Evolutionary conservation across 2,113 vertebrate species (phyloP).

Genomic region (Sclerurus mexicanus): DNA sequence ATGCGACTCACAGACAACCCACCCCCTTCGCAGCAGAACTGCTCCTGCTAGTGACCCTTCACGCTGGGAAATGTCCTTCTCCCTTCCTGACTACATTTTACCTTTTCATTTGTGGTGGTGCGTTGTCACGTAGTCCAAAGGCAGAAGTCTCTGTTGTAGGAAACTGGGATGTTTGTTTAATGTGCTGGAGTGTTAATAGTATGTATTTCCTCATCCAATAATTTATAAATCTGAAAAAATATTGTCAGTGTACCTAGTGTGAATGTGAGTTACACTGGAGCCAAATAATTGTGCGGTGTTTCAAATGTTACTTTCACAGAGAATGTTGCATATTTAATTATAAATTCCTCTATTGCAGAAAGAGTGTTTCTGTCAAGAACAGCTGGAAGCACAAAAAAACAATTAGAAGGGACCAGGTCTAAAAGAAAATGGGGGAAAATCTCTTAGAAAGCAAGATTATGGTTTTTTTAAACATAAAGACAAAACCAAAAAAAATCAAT

Average conservation of each 20-base stretch:
- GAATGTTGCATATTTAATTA: not conserved
- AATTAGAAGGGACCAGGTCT: not conserved
- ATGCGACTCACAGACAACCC: constrained; percentile 89
- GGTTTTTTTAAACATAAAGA: not conserved
- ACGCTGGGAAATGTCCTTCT: not conserved
- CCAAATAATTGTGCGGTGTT: not conserved
- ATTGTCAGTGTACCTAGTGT: constrained; percentile 2
- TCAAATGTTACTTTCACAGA: not conserved
- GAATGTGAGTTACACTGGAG: constrained; percentile 6
- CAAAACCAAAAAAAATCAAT: not conserved
- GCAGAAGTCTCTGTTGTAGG: constrained; percentile 25
- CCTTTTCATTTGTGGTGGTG: constrained; percentile 10
- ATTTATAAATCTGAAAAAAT: not conserved
- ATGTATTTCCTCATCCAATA: not conserved
- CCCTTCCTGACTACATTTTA: not conserved
- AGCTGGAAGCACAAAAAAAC: not conserved
- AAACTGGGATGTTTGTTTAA: constrained; percentile 18
- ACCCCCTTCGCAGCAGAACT: constrained; percentile 88
- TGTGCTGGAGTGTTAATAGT: constrained; percentile 22
- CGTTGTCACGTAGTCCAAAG: constrained; percentile 1
- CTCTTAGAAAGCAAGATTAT: not conserved
- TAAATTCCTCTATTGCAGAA: not conserved
- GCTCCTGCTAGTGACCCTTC: constrained; percentile 83
- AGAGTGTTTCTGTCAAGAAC: not conserved
- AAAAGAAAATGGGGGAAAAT: not conserved